A percentile compares a stretch with the other conserved stretches of the same genome.
Evolutionary conservation across 2,113 vertebrate species (phyloP).

Genomic region (Phoxinus phoxinus): DNA sequence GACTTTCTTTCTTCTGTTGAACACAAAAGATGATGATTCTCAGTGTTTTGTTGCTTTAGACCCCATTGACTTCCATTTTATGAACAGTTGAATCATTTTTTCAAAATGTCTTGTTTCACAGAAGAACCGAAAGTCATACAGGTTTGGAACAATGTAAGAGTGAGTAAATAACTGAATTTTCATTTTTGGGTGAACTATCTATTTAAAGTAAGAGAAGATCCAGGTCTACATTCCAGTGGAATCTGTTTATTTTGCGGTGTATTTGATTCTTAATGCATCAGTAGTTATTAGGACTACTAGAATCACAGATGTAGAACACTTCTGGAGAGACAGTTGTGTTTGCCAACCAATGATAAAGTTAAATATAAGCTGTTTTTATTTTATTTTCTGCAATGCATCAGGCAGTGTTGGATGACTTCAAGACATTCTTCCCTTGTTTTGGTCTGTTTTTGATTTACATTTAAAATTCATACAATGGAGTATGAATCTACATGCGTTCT

Average conservation of each 20-base stretch:
- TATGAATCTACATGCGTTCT: conserved; percentile 9
- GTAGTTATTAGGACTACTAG: background rate
- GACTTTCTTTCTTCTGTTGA: background rate
- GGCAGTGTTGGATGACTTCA: background rate
- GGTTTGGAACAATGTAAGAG: background rate
- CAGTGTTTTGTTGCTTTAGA: background rate
- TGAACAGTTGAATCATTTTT: background rate
- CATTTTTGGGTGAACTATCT: background rate
- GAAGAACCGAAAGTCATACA: background rate
- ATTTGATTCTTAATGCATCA: background rate
- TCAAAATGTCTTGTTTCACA: background rate
- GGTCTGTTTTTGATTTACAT: background rate
- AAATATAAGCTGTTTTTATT: background rate
- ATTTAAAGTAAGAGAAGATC: background rate
- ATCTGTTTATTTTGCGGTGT: background rate
- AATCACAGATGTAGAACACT: background rate
- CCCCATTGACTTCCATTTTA: background rate
- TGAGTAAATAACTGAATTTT: background rate
- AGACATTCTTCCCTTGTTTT: background rate
- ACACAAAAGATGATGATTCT: background rate
- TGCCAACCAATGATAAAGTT: background rate
- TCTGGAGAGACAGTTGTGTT: background rate
- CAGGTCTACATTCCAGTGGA: background rate
- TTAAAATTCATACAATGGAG: background rate
- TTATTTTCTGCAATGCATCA: background rate